Base-by-base conservation (phyloP, 2,113 vertebrate species). In the Amazona vittata region DNA sequence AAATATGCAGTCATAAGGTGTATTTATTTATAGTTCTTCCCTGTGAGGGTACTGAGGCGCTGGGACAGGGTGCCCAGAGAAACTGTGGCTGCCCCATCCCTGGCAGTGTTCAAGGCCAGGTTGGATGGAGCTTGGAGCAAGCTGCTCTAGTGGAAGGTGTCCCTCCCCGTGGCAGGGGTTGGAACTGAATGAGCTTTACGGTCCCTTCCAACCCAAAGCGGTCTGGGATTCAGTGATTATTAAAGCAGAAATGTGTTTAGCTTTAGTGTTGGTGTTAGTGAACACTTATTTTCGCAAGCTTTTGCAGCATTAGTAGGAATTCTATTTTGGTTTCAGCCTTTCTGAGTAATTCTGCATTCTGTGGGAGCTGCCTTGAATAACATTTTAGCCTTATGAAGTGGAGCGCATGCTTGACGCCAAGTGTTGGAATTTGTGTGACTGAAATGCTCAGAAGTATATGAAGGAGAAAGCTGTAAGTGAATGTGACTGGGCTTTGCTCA, bases 361-460 rank as follows among this genome's bases (percentile, higher is more conserved):
- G 0, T 14, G 31, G 20, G 63, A 47, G 39, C 63, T 65, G 52
- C 7, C 39, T n/a, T n/a, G 3, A 10, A 15, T 12, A 39, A 15
- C 9, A 0, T 26, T n/a, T 39, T 0, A 7, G 52, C 11, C 63
- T 55, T 10, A 3, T 8, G 0, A 74, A 74, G 49, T 5, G 68
- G 29, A 67, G 16, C 12, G 1, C 14, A 0, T 0, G 3, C 11
- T n/a, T 71, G 52, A 14, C 1, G 2, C 2, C 2, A 6, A 28
- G 2, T 1, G 2, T 33, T 46, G 21, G 14, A 41, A 25, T 73
- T 19, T 1, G 24, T 13, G 10, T 47, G 8, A 24, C 39, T 16
- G 5, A 9, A 24, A 74, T 37, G 14, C 2, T 26, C 1, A 0
- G 19, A 29, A 28, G 0, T 1, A 0, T 4, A 3, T 31, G 12